Evolutionary conservation across 2,888 invertebrate genomes (phyloP).

Genomic region (Thyatira batis): DNA sequence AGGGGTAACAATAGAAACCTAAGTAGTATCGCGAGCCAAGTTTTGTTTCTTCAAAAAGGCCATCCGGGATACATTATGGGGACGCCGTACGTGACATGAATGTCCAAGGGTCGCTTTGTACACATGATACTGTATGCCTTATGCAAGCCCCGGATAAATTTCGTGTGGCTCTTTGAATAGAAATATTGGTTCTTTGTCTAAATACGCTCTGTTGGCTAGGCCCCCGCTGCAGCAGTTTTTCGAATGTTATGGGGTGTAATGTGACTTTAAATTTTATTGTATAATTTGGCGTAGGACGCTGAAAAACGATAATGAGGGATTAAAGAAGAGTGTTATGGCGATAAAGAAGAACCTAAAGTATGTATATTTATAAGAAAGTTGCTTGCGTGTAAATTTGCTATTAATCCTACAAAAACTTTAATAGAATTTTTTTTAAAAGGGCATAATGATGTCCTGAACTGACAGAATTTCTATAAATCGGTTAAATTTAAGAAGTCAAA

Average conservation of each 20-base stretch:
- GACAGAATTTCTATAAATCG: too few relatives aligned
- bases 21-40: conserved; percentile 29
- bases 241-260: neutral
- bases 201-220: neutral
- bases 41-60: conserved; percentile 62
- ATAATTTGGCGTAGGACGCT: neutral
- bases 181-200: conserved; percentile 30
- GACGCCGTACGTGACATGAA: conserved; percentile 52
- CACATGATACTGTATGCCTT: conserved; percentile 12
- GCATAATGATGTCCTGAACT: too few relatives aligned
- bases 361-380: too few relatives aligned
- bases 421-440: too few relatives aligned
- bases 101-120: conserved; percentile 23
- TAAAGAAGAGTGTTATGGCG: too few relatives aligned
- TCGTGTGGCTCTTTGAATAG: conserved; percentile 24
- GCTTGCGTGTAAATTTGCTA: too few relatives aligned
- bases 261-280: neutral
- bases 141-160: conserved; percentile 14
- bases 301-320: too few relatives aligned
- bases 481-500: too few relatives aligned
- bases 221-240: neutral
- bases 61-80: conserved; percentile 51
- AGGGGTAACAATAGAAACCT: conserved; percentile 1
- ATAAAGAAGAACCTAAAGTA: too few relatives aligned
- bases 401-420: too few relatives aligned